phyloP scores from a whole-genome alignment of 1,140 invertebrate genomes.

The Aphelinus atriplicis region DNA sequence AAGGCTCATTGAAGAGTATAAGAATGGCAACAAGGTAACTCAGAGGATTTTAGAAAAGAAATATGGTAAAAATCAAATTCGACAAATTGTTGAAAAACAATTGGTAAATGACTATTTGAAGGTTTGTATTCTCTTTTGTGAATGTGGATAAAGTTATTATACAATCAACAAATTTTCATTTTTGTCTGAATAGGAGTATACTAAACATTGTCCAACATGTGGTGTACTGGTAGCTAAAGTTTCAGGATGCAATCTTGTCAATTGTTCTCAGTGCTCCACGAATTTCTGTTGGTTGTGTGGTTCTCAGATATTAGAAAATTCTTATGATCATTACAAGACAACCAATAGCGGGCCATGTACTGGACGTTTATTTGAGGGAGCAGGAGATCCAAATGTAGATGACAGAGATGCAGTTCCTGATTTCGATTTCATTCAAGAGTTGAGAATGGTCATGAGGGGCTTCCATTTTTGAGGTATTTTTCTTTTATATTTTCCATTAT shows the following conservation, averaged over 20 bases:
- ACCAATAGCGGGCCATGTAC: constrained; percentile 45
- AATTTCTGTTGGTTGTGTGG: constrained; percentile 75
- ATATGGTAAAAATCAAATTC: constrained; percentile 46
- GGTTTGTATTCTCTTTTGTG: constrained; percentile 20
- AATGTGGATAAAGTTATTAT: background rate
- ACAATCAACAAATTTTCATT: constrained; percentile 14
- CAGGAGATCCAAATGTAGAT: constrained; percentile 4
- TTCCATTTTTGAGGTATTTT: no score
- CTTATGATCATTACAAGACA: constrained; percentile 68
- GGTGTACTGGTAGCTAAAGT: constrained; percentile 70
- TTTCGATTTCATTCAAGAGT: background rate
- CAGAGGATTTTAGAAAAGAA: constrained; percentile 39
- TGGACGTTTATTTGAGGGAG: constrained; percentile 35
- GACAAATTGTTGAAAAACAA: constrained; percentile 41
- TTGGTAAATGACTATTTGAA: constrained; percentile 42
- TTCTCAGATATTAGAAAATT: constrained; percentile 60
- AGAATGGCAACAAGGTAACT: constrained; percentile 6
- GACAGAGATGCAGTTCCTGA: background rate
- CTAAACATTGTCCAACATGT: constrained; percentile 74
- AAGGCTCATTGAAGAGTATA: constrained; percentile 43
- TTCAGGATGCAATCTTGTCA: constrained; percentile 77
- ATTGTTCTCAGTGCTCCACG: constrained; percentile 69
- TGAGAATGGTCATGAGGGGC: background rate
- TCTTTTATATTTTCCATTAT: no score
- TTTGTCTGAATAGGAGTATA: constrained; percentile 51